These are phyloP conservation scores for Ceyx margarethae DNA, from an alignment of 2,113 vertebrate genomes.

Conservation along the genomic window DNA sequence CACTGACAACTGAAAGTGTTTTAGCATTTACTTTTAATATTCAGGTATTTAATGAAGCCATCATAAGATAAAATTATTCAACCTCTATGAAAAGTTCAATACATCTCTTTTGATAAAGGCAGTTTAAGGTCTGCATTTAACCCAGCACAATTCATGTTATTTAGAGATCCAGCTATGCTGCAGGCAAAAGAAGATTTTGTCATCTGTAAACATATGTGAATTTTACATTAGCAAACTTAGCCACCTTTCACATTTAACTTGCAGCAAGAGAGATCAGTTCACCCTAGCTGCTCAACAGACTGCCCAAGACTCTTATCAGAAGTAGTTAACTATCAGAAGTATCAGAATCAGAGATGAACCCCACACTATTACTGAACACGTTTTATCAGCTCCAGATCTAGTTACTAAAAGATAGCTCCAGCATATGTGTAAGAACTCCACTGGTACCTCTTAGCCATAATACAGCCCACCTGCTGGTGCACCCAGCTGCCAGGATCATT, in stretches of 20 bases:
- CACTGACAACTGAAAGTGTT: neutral
- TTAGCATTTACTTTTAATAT: neutral
- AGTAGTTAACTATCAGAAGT: neutral
- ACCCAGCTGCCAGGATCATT: neutral
- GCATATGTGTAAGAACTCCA: fast-evolving
- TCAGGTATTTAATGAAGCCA: neutral
- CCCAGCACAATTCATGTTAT: neutral
- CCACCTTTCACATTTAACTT: neutral
- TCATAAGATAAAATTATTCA: neutral
- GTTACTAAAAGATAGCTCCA: neutral
- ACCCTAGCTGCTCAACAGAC: neutral
- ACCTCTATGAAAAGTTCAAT: neutral
- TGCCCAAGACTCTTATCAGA: neutral
- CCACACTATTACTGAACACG: neutral
- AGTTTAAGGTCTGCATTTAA: neutral
- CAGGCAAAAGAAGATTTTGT: neutral
- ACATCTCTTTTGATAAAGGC: neutral
- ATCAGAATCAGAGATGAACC: neutral
- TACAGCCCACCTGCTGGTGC: neutral
- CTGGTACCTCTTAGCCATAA: neutral
- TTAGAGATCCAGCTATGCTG: neutral
- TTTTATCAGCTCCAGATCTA: neutral
- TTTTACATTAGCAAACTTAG: neutral
- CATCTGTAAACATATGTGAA: neutral
- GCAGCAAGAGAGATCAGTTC: neutral